These are phyloP conservation scores for Drosophila pruinosa DNA, from an alignment of 1,140 invertebrate genomes.

Conservation along the genomic window DNA sequence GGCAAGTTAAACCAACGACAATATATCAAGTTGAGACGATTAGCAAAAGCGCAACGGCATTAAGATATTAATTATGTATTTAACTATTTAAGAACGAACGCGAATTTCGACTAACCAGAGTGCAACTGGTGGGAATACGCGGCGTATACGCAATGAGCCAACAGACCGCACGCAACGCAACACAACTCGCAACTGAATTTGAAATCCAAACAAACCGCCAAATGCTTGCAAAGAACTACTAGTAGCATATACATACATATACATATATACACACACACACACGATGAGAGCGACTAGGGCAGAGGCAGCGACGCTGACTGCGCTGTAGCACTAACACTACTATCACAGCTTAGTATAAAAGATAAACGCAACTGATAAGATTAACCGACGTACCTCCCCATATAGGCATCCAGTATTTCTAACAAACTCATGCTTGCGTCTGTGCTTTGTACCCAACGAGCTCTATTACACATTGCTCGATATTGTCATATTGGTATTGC, in stretches of 20 bases:
- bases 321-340: slow-evolving; percentile 1
- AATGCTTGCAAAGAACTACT: slow-evolving; percentile 31
- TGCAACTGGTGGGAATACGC: slow-evolving; percentile 1
- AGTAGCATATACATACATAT: background rate
- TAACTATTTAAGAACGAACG: background rate
- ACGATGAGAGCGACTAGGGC: slow-evolving; percentile 2
- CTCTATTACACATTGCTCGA: background rate
- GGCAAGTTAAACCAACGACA: background rate
- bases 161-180: slow-evolving; percentile 64
- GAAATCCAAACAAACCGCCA: slow-evolving; percentile 25
- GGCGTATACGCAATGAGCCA: slow-evolving; percentile 22
- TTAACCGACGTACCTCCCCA: slow-evolving; percentile 1
- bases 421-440: slow-evolving; percentile 2
- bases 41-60: background rate
- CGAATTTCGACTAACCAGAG: background rate
- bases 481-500: background rate
- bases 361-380: slow-evolving; percentile 46
- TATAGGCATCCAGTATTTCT: background rate
- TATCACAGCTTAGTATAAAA: slow-evolving; percentile 30
- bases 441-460: background rate
- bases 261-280: background rate
- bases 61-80: slow-evolving; percentile 8
- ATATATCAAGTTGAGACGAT: background rate
- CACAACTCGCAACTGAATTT: slow-evolving; percentile 63
- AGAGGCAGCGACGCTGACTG: slow-evolving; percentile 6